Conservation (phyloP, 92 coral and sea anemone species). For the Montipora capitata region DNA sequence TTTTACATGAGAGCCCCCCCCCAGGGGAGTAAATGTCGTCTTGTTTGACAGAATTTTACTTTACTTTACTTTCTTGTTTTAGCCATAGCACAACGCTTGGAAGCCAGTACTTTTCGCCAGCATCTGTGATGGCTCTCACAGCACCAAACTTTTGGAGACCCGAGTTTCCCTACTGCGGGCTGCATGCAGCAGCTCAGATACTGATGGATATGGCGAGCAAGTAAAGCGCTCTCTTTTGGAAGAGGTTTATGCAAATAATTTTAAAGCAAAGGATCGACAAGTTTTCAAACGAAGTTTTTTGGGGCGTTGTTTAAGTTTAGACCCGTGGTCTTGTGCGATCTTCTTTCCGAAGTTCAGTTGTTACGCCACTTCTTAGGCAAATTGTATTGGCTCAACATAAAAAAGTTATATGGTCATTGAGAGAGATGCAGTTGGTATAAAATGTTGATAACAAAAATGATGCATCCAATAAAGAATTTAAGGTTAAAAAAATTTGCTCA, state of each 20-base stretch:
- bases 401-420: not conserved
- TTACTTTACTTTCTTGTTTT: not conserved
- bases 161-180: conserved; percentile 37
- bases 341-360: not conserved
- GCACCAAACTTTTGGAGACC: conserved; percentile 47
- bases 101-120: conserved; percentile 12
- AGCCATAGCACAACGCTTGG: conserved; percentile 30
- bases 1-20: no score
- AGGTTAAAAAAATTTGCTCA: no score
- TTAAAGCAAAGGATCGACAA: not conserved
- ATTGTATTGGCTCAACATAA: not conserved
- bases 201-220: conserved; percentile 60
- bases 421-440: not conserved
- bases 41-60: not conserved
- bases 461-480: no score
- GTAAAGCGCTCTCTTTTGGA: not conserved
- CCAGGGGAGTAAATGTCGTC: not conserved
- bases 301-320: not conserved
- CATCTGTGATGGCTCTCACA: conserved; percentile 29
- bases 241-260: not conserved
- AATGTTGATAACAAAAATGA: not conserved
- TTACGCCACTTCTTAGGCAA: not conserved
- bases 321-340: not conserved
- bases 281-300: not conserved
- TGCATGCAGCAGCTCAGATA: conserved; percentile 57